phyloP scores from a whole-genome alignment of 1,140 invertebrate genomes.

The Macrostomum lignano region DNA sequence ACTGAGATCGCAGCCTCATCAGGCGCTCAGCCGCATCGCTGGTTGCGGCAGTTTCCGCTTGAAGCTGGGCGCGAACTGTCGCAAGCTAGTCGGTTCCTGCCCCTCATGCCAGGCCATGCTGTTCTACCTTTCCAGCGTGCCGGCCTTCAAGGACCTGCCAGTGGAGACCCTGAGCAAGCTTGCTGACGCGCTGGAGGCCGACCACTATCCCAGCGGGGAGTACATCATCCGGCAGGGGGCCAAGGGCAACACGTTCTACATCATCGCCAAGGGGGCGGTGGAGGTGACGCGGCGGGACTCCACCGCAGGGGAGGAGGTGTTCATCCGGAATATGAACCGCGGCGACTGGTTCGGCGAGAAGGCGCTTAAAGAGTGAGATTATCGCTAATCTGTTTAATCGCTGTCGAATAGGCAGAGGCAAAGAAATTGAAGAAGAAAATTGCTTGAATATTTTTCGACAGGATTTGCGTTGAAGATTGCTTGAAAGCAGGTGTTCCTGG shows the following conservation, averaged over 20 bases:
- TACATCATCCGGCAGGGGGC: slow-evolving; percentile 96
- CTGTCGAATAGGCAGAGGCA: too few relatives aligned
- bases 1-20: too few relatives aligned
- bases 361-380: slow-evolving; percentile 69
- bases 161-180: slow-evolving; percentile 90
- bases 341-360: slow-evolving; percentile 93
- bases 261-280: slow-evolving; percentile 78
- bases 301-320: slow-evolving; percentile 63
- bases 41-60: too few relatives aligned
- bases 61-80: too few relatives aligned
- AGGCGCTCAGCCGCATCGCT: too few relatives aligned
- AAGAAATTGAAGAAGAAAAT: too few relatives aligned
- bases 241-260: slow-evolving; percentile 90
- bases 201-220: slow-evolving; percentile 56
- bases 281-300: slow-evolving; percentile 56
- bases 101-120: too few relatives aligned
- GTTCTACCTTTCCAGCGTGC: slow-evolving; percentile 52
- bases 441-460: too few relatives aligned
- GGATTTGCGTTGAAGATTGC: too few relatives aligned
- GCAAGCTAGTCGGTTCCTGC: too few relatives aligned
- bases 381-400: too few relatives aligned
- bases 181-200: slow-evolving; percentile 82
- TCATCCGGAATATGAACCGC: slow-evolving; percentile 53
- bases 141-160: slow-evolving; percentile 71
- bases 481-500: too few relatives aligned